These are phyloP conservation scores for Pyrocoelia pectoralis DNA, from an alignment of 2,888 invertebrate genomes.

Conservation along the genomic window DNA sequence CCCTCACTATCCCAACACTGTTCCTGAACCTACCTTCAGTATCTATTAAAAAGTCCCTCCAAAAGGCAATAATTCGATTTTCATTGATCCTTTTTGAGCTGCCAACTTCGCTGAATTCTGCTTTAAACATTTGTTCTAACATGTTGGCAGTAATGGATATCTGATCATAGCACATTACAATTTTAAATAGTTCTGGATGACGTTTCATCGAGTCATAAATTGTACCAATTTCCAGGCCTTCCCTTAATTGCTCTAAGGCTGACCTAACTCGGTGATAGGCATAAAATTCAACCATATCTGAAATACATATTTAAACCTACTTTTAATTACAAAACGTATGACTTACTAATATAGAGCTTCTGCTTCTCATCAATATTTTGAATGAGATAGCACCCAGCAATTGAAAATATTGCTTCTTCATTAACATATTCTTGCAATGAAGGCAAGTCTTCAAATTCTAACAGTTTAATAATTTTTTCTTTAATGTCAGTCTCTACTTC, in stretches of 20 bases:
- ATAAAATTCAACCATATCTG: background rate
- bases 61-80: slow-evolving; percentile 15
- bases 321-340: background rate
- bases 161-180: background rate
- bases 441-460: no score
- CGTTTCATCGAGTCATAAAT: background rate
- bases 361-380: no score
- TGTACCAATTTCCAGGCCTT: background rate
- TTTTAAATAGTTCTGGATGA: background rate
- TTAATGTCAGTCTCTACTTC: no score
- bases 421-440: no score
- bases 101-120: slow-evolving; percentile 12
- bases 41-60: slow-evolving; percentile 12
- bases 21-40: slow-evolving; percentile 17
- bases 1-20: no score
- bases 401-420: no score
- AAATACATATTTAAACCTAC: background rate
- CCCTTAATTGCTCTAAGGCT: slow-evolving; percentile 2
- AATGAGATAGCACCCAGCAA: no score
- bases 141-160: slow-evolving; percentile 5
- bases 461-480: background rate
- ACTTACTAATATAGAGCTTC: no score
- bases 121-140: slow-evolving; percentile 11
- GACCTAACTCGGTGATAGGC: background rate
- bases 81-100: background rate